Base-by-base conservation (phyloP, 2,113 vertebrate genomes). In the Archocentrus centrarchus region DNA sequence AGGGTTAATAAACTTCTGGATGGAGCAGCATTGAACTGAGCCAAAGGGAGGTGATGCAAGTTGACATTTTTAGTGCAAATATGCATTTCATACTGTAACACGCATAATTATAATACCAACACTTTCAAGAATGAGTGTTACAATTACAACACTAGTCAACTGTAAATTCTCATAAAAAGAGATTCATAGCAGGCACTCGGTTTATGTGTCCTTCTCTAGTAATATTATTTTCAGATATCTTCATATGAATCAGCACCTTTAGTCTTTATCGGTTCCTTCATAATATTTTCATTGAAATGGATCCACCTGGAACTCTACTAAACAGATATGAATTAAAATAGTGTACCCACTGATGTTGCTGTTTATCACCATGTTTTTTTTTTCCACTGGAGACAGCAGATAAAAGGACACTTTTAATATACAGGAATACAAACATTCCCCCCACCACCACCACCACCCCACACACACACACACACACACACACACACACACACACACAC, bases 261-360 rank as follows among this genome's bases (percentile, higher is more conserved):
- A 55, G 11, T 73, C 53, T 73, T 73, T 55, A 73, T 73, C 53
- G 32, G 10, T 53, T 73, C 47, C 66, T 73, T 55, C 68, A 39
- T 41, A 30, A 63, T 79, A 41, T 37, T 68, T 32, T 27, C 18
- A 39, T 78, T 84, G 24, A 22, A 57, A 73, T 17, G 11, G 39
- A 22, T 15, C 24, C 3, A 50, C 57, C 41, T n/a, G 14, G 66
- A 53, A 60, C 55, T 53, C 44, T 32, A 8, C 59, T 57, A 17
- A 64, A n/a, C 59, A 35, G 50, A 59, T 78, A 35, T 53, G 9
- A 82, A 85, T 82, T 44, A 60, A 39, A 86, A 64, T 47, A 53
- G 22, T 15, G 10, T 14, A 57, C 6, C 1, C 32, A 68, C 17
- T 55, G 41, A 35, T 53, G 5, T 15, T 41, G 11, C 17, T 11